Evolutionary conservation across 2,888 invertebrate species (phyloP).

Genomic region (Sympetrum striolatum): DNA sequence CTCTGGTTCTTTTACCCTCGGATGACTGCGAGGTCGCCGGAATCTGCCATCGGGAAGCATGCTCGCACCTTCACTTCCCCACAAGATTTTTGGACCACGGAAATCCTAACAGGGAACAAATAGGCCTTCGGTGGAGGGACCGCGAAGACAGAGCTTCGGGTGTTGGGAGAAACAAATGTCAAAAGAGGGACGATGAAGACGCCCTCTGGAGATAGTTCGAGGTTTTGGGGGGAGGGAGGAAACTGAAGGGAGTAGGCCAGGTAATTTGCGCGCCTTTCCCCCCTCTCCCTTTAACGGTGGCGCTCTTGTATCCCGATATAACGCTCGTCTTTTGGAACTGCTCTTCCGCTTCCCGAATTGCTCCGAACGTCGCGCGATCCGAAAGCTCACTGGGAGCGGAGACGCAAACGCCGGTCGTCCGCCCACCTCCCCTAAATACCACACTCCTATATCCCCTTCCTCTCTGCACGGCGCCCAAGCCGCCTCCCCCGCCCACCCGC

Average conservation of each 20-base stretch:
- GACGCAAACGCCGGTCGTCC: slow-evolving; percentile 6
- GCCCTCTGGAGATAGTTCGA: background rate
- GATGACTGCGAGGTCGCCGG: background rate
- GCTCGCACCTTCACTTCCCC: background rate
- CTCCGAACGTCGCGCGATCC: background rate
- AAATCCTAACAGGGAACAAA: background rate
- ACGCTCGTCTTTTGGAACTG: background rate
- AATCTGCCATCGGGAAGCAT: background rate
- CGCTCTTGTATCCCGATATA: background rate
- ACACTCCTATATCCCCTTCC: background rate
- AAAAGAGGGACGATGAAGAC: background rate
- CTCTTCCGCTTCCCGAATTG: background rate
- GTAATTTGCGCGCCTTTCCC: too few species aligned
- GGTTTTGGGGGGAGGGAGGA: background rate
- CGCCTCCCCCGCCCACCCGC: background rate
- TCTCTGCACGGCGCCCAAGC: background rate
- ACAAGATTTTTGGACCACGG: background rate
- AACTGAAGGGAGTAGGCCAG: background rate
- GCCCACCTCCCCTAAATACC: background rate
- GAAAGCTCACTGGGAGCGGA: background rate
- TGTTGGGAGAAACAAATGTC: background rate
- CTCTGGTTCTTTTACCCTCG: background rate
- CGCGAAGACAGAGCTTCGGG: background rate
- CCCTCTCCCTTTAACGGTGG: background rate
- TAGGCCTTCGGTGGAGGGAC: background rate